Evolutionary conservation across 2,888 invertebrate genomes (phyloP).

Genomic region (Gymnocheta viridis): DNA sequence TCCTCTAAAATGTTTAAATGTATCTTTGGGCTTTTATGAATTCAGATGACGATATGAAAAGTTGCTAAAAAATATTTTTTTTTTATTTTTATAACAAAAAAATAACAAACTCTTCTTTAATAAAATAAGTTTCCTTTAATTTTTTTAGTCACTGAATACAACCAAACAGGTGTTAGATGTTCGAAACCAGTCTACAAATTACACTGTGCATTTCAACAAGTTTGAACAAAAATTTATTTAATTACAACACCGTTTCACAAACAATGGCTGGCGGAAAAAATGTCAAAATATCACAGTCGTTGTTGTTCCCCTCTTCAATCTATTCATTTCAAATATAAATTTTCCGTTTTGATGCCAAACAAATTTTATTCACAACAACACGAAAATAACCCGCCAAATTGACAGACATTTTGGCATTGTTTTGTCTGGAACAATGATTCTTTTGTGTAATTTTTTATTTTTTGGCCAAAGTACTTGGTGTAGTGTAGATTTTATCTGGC

Average conservation of each 20-base stretch:
- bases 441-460: constrained; percentile 35
- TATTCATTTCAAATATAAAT: background rate
- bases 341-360: constrained; percentile 17
- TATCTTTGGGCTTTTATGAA: too few species aligned
- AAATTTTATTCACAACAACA: constrained; percentile 4
- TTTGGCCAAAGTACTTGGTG: background rate
- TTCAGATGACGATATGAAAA: too few species aligned
- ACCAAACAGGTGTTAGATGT: background rate
- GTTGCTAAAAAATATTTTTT: background rate
- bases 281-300: constrained; percentile 13
- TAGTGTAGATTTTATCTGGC: background rate
- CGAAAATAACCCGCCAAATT: constrained; percentile 45
- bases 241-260: constrained; percentile 7
- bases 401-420: constrained; percentile 64
- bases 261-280: background rate
- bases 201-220: constrained; percentile 19
- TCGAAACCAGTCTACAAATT: background rate
- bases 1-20: too few species aligned
- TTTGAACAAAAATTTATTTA: constrained; percentile 27
- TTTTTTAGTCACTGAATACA: background rate
- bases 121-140: background rate
- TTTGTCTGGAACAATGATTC: constrained; percentile 53
- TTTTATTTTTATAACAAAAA: background rate
- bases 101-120: background rate
- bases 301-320: background rate